phyloP scores from a whole-genome alignment of 2,888 invertebrate species.

The Heteropelma amictum region DNA sequence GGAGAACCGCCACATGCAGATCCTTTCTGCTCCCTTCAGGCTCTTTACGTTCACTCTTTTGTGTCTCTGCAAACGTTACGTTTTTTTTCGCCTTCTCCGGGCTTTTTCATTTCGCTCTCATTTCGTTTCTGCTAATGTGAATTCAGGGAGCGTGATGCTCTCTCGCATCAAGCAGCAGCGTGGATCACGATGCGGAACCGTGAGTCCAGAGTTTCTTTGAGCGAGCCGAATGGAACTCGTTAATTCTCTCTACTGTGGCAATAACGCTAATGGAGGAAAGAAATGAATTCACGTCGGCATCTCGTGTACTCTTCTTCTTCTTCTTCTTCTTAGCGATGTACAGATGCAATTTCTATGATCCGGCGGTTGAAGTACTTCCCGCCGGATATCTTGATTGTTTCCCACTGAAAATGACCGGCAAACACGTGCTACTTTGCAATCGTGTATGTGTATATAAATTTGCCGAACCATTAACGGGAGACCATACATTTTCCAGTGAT shows the following conservation, averaged over 20 bases:
- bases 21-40: slow-evolving; percentile 45
- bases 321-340: neutral
- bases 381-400: slow-evolving; percentile 21
- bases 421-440: neutral
- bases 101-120: slow-evolving; percentile 1
- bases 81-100: slow-evolving; percentile 32
- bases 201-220: slow-evolving; percentile 1
- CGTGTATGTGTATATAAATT: slow-evolving; percentile 14
- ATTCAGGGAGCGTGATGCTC: slow-evolving; percentile 17
- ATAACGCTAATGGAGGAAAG: slow-evolving; percentile 44
- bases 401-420: neutral
- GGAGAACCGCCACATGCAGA: slow-evolving; percentile 54
- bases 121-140: slow-evolving; percentile 5
- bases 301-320: neutral
- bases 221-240: slow-evolving; percentile 16
- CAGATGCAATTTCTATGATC: neutral
- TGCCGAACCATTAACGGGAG: slow-evolving; percentile 51
- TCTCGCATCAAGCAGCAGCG: neutral
- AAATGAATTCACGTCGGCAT: slow-evolving; percentile 4
- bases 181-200: slow-evolving; percentile 13
- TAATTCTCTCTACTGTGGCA: slow-evolving; percentile 21
- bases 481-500: slow-evolving; percentile 65
- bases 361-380: neutral
- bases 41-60: slow-evolving; percentile 11
- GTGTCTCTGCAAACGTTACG: slow-evolving; percentile 21